Evolutionary conservation across 2,797 vertebrate species (phyloP).

Genomic region (Myripristis murdjan): DNA sequence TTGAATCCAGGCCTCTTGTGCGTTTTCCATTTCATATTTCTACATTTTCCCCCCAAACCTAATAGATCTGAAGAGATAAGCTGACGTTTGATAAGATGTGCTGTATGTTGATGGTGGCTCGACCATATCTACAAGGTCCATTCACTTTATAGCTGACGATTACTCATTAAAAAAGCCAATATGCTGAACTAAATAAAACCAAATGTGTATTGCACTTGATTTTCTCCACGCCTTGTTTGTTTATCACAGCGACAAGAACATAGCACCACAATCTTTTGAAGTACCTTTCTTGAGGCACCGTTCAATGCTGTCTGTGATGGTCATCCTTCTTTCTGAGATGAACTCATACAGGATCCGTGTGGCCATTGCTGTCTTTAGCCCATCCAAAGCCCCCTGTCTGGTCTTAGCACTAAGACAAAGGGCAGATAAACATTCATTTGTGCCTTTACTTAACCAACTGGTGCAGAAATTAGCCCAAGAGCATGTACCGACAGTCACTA

Average conservation of each 20-base stretch:
- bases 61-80: too few species aligned
- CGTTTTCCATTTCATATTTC: too few species aligned
- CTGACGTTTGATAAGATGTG: too few species aligned
- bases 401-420: conserved; percentile 91
- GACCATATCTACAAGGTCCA: too few species aligned
- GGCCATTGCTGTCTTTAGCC: conserved; percentile 93
- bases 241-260: background rate
- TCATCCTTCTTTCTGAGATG: conserved; percentile 96
- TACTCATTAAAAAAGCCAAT: too few species aligned
- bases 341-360: conserved; percentile 96
- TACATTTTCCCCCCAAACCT: too few species aligned
- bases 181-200: too few species aligned
- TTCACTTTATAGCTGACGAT: too few species aligned
- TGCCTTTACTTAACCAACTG: background rate
- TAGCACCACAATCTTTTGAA: background rate
- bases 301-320: conserved; percentile 96
- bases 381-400: conserved; percentile 94
- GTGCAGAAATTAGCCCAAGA: background rate
- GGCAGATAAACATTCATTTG: background rate
- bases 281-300: conserved; percentile 98
- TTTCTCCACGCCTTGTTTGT: too few species aligned
- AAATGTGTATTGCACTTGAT: too few species aligned
- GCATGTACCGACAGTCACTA: background rate
- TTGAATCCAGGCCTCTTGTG: too few species aligned
- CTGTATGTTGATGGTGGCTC: too few species aligned